Conservation (phyloP, 1,140 invertebrate species). For the Halesus radiatus region DNA sequence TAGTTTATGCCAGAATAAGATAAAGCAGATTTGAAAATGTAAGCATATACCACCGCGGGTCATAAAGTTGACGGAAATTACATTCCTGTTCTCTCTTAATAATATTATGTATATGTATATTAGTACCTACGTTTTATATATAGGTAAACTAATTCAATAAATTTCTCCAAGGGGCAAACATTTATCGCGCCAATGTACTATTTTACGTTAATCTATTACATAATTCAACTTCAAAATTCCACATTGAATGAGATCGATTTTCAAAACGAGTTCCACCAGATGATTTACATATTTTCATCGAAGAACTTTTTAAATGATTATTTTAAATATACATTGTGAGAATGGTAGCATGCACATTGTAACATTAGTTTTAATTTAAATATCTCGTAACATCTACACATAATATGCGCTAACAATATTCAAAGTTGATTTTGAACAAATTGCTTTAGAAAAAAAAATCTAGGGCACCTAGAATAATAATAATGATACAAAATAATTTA, state of each 20-base stretch:
- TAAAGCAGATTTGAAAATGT: too few relatives aligned
- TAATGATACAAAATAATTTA: slow-evolving; percentile 23
- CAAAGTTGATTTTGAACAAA: neutral
- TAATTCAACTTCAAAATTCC: slow-evolving; percentile 10
- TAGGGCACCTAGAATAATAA: neutral
- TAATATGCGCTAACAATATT: too few relatives aligned
- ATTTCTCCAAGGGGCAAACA: too few relatives aligned
- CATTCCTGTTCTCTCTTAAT: too few relatives aligned
- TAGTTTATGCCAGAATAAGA: neutral
- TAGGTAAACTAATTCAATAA: too few relatives aligned
- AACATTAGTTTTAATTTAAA: slow-evolving; percentile 3
- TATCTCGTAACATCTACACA: neutral
- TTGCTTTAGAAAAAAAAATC: neutral
- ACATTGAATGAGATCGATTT: slow-evolving; percentile 20
- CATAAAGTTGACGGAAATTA: too few relatives aligned
- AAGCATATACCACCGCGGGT: too few relatives aligned
- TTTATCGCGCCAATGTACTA: neutral
- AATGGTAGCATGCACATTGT: neutral
- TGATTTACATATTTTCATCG: slow-evolving; percentile 15
- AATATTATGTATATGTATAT: too few relatives aligned
- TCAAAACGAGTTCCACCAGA: slow-evolving; percentile 30
- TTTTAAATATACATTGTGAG: neutral
- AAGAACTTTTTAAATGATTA: slow-evolving; percentile 21
- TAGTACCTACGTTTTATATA: too few relatives aligned
- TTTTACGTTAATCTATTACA: neutral